Evolutionary conservation across 2,113 vertebrate species (phyloP), one percentile per base, ranked within the genome.

Genomic region (Xiphias gladius): DNA sequence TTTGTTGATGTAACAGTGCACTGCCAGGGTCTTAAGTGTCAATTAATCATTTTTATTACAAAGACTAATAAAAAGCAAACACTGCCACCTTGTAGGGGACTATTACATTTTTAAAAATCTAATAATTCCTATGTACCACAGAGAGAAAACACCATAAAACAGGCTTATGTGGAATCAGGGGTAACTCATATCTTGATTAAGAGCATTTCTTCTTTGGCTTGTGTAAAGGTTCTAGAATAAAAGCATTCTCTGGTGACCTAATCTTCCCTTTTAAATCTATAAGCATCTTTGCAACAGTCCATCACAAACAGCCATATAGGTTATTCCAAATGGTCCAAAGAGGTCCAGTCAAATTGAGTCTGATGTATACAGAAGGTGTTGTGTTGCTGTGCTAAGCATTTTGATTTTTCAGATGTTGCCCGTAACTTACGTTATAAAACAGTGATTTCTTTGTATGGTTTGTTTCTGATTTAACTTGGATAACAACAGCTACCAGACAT

Each of bases 21-120:
- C 50, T 77, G 74, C 82, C 64, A 61, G 37, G 9, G 41, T 59
- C 82, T 76, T 73, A 67, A 81, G 79, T 64, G 74, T 76, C 81
- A 55, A 76, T 89, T 84, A 90, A 89, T 91, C 87, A 91, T n/a
- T 73, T 39, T 79, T 84, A 78, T 88, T 84, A 84, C 24, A 32
- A 1, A 43, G 43, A 64, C 66, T 76, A 68, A 91, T 85, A 90
- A 85, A 92, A 82, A 32, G 32, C 35, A 64, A 76, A 79, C 54
- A 63, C 26, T 26, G 35, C 76, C 68, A 78, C 65, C 83, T 82
- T 87, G 81, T 59, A 70, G 54, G 75, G 84, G 57, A 79, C 59
- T 46, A 71, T 79, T 80, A 70, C 30, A 66, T 76, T 90, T 91
- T 90, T 76, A 88, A 92, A 92, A 83, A 83, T 32, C 83, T 76